Base-by-base conservation (phyloP, 2,113 vertebrate species). In the Psittacus erithacus region DNA sequence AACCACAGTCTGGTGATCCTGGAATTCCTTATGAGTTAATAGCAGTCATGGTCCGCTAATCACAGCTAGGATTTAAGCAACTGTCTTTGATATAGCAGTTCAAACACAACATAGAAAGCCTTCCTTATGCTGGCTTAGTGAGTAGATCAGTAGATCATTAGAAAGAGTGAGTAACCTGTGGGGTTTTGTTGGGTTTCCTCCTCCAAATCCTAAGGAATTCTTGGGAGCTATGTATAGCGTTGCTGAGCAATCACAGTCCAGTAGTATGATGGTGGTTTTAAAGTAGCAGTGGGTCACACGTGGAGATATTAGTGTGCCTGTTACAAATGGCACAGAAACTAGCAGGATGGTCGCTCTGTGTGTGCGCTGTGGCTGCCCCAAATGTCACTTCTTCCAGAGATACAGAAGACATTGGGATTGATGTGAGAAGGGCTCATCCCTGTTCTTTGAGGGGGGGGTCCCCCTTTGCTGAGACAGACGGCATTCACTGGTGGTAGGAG, bases 1-100 rank as follows among this genome's bases (percentile, higher is more conserved):
- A 90, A 84, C 86, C 92, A 89, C 93, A 88, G 76, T 71, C 92
- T 95, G 86, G 62, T 90, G 88, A 94, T 94, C 79, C 73, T 96
- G 82, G 79, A 83, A 94, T 96, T 97, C 79, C 92, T 64, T 90
- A 78, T 93, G 88, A 81, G 68, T 92, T 96, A 96, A 94, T 93
- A 95, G 92, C 74, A 84, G 92, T 60, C 86, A 90, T 88, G 95
- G 88, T 90, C 92, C 81, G 64, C 92, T 94, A 94, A 92, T 92
- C 88, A 93, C 80, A 90, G 92, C 82, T 68, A 96, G 76, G 69
- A 68, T 77, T 94, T 93, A 90, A 82, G 71, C 38, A 67, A 83
- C 77, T 63, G 63, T 84, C 74, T 91, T 88, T 94, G 92, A 92
- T 86, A 75, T 8, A 88, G 78, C 65, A 50, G 82, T 78, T 94